Evolutionary conservation across 2,797 vertebrate species (phyloP), one percentile per base, ranked within the genome.

Genomic region (Sebastes itinus): DNA sequence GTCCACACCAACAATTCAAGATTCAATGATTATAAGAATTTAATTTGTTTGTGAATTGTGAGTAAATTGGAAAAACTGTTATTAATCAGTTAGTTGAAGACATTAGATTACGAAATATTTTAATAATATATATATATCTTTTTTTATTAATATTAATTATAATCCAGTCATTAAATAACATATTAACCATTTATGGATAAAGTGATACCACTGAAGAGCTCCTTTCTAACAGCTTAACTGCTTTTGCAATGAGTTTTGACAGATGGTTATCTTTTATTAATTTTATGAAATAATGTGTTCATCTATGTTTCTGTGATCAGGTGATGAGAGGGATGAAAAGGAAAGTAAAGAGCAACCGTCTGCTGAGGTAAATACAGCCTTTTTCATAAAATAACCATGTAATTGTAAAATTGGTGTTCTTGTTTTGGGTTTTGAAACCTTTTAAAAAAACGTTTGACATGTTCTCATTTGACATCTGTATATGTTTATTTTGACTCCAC

Each of bases 281-380:
- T 27, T 33, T 9, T 28, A 12, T 54, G 0, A 22, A 35, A 14
- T 64, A n/a, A 77, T 71, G 4, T 52, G 11, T 33, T 60, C 0
- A 13, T 65, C 46, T 32, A 1, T 67, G 42, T 62, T 74, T 85
- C 71, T 87, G 30, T 55, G 28, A 59, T 81, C 81, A 94, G 93
- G 76, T 70, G 91, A 90, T 7, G 74, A 79, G 14, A 72, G 10
- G 2, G 79, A 85, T 13, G 89, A 87, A 28, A 85, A 83, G 27
- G 83, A 89, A 52, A 74, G 32, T 16, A 78, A 71, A 78, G 84
- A 87, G 5, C 77, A 81, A 33, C 72, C 12, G 1, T 66, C 89
- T 54, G 71, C 72, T 55, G 84, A 86, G 88, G 92, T 93, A 81
- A 87, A 75, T 13, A 3, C 25, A 56, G 1, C 1, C 6, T 20